Percentiles rank a stretch among this genome's conserved stretches.
Conservation (phyloP, 1,140 invertebrate species). For the Zaprionus capensis region DNA sequence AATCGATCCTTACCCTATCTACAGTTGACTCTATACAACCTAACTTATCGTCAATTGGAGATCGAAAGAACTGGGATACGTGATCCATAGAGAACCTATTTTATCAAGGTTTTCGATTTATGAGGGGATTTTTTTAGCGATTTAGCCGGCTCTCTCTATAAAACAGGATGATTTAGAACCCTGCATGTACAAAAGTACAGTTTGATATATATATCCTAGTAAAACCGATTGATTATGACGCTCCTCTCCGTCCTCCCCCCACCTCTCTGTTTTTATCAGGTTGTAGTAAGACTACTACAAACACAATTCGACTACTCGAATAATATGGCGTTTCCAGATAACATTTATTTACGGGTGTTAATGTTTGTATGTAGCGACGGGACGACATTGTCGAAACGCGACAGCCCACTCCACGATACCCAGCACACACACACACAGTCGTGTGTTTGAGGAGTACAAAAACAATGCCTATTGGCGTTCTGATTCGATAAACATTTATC, state of each 20-base stretch:
- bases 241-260: not conserved
- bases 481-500: conserved; percentile 84
- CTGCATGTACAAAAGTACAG: not conserved
- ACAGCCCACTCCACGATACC: conserved; percentile 56
- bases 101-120: not conserved
- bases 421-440: conserved; percentile 2
- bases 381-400: conserved; percentile 73
- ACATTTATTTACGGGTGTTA: conserved; percentile 74
- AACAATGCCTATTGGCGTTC: conserved; percentile 69
- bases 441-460: conserved; percentile 22
- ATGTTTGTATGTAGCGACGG: conserved; percentile 29
- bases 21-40: not conserved
- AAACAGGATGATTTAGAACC: conserved; percentile 1
- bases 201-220: conserved; percentile 8
- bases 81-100: not conserved
- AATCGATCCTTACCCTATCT: not conserved
- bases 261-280: conserved; percentile 17
- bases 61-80: not conserved
- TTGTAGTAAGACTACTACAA: conserved; percentile 26
- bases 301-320: conserved; percentile 50
- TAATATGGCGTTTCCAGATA: conserved; percentile 78
- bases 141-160: not conserved
- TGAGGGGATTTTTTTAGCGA: not conserved
- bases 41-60: not conserved
- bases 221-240: not conserved